Evolutionary conservation across 1,140 invertebrate species (phyloP).

Genomic region (Anthonomus grandis): DNA sequence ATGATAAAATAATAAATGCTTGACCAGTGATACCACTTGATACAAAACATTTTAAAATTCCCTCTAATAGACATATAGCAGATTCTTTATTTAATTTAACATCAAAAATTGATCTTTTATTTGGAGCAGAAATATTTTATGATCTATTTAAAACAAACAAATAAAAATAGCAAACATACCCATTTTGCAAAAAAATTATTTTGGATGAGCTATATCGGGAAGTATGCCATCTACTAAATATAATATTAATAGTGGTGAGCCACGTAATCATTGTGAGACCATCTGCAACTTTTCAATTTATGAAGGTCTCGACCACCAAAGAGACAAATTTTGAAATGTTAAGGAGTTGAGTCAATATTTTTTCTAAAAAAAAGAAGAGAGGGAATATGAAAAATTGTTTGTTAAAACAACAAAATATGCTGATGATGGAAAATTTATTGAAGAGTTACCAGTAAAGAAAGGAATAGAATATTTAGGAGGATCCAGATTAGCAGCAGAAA

Average conservation of each 20-base stretch:
- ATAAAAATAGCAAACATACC: neutral
- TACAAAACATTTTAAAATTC: neutral
- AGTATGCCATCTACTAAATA: no score
- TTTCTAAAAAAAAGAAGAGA: neutral
- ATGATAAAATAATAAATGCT: neutral
- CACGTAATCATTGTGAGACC: neutral
- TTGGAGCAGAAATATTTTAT: neutral
- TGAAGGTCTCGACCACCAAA: neutral
- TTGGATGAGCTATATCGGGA: neutral
- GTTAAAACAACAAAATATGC: neutral
- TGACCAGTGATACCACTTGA: neutral
- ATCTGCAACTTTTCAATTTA: neutral
- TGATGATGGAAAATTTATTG: constrained; percentile 8
- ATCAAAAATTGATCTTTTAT: neutral
- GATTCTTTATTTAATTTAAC: neutral
- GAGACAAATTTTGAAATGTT: neutral
- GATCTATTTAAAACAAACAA: neutral
- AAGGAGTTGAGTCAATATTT: neutral
- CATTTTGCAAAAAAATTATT: neutral
- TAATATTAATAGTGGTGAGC: neutral
- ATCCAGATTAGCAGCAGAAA: neutral
- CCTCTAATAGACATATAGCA: neutral
- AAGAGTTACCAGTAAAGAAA: neutral
- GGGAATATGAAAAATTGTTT: no score
- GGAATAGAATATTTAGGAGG: neutral